phyloP scores from a whole-genome alignment of 2,888 invertebrate genomes.

The Drosophila conformis region DNA sequence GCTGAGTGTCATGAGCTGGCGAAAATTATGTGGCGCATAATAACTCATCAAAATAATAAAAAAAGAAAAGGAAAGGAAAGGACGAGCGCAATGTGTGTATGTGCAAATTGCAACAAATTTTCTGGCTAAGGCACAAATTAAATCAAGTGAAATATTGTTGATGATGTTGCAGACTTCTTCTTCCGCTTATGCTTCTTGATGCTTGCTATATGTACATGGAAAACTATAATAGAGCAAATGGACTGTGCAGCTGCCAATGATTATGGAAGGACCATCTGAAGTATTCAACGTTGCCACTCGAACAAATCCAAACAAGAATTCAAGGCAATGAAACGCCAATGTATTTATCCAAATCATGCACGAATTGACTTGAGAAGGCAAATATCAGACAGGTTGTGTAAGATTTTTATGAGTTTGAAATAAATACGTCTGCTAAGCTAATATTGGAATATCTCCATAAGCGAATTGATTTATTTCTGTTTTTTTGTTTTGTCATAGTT shows the following conservation, averaged over 20 bases:
- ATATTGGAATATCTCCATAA: neutral
- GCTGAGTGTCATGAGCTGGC: conserved; percentile 72
- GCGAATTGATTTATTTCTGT: neutral
- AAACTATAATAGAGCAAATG: conserved; percentile 48
- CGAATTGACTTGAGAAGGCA: conserved; percentile 24
- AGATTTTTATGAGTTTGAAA: neutral
- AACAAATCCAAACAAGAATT: conserved; percentile 3
- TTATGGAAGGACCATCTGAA: conserved; percentile 22
- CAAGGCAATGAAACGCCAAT: neutral
- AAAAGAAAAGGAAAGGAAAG: neutral
- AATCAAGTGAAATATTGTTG: conserved; percentile 66
- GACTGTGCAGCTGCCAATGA: conserved; percentile 47
- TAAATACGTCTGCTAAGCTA: neutral
- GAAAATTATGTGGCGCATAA: conserved; percentile 76
- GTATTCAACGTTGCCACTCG: conserved; percentile 21
- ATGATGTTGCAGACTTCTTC: conserved; percentile 54
- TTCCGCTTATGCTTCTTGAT: neutral
- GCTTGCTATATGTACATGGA: conserved; percentile 7
- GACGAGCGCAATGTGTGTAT: conserved; percentile 27
- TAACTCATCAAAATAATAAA: conserved; percentile 67
- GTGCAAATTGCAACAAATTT: conserved; percentile 76
- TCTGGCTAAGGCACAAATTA: conserved; percentile 54
- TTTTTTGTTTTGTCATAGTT: neutral
- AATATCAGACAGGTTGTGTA: neutral
- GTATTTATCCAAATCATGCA: conserved; percentile 21